These are phyloP conservation scores for Frankliniella fusca DNA, from an alignment of 2,888 invertebrate genomes.

Conservation along the genomic window DNA sequence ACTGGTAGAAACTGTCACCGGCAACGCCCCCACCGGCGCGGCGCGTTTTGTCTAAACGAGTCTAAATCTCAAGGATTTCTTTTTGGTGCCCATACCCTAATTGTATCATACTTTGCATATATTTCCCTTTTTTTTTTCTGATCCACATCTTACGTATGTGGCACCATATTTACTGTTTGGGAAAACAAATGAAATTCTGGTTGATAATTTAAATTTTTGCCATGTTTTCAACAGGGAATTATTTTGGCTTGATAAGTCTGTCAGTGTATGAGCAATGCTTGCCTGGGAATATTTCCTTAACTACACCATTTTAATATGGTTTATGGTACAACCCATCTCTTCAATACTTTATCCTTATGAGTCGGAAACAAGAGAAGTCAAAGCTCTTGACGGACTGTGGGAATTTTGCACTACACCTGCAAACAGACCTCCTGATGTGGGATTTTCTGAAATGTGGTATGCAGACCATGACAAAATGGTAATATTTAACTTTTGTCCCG, in stretches of 20 bases:
- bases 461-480: constrained; percentile 38
- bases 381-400: constrained; percentile 42
- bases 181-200: neutral
- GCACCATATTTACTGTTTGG: neutral
- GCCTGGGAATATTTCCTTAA: neutral
- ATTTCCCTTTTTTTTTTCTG: neutral
- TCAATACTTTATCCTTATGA: constrained; percentile 37
- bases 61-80: neutral
- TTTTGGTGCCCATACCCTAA: neutral
- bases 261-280: neutral
- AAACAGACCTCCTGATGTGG: constrained; percentile 35
- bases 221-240: neutral
- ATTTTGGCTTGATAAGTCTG: neutral
- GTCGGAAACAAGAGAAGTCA: constrained; percentile 39
- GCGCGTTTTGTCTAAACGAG: neutral
- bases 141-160: neutral
- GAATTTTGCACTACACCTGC: constrained; percentile 39
- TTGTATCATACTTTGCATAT: neutral
- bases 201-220: neutral
- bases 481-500: neutral
- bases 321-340: neutral
- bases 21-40: too few species aligned
- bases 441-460: constrained; percentile 42
- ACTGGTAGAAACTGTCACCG: too few species aligned
- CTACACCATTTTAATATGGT: neutral